Conservation (phyloP, 2,888 invertebrate genomes). For the Crioceris asparagi region DNA sequence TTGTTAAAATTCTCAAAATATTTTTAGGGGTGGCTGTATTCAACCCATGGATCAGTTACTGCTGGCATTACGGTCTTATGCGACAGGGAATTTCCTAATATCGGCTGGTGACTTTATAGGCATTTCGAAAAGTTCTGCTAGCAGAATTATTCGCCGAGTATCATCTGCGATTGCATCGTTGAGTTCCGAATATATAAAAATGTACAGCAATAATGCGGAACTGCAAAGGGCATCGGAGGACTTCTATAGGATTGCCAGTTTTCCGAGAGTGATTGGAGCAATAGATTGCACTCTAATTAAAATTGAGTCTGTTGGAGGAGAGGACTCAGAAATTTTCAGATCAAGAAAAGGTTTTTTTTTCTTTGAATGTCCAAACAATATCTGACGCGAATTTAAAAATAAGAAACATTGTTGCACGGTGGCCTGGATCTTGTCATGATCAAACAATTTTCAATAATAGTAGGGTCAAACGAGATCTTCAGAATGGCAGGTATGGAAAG, state of each 20-base stretch:
- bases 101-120: background rate
- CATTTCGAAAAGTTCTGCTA: background rate
- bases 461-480: slow-evolving; percentile 5
- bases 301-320: background rate
- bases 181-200: too few species aligned
- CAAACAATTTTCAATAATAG: background rate
- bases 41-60: too few species aligned
- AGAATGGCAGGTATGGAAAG: slow-evolving; percentile 13
- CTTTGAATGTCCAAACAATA: slow-evolving; percentile 1
- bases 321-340: background rate
- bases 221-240: background rate
- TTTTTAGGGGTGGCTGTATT: too few species aligned
- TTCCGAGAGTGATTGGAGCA: background rate
- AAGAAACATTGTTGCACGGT: background rate
- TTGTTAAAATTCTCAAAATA: too few species aligned
- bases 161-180: background rate
- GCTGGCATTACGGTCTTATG: background rate
- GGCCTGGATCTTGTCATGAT: slow-evolving; percentile 1
- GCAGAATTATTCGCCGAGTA: background rate
- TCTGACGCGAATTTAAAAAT: background rate
- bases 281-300: background rate
- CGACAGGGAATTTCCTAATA: background rate
- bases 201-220: too few species aligned
- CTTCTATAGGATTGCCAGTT: background rate
- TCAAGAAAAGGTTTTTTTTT: background rate